Conservation (phyloP, 2,113 vertebrate genomes). For the Bubo blakistoni region DNA sequence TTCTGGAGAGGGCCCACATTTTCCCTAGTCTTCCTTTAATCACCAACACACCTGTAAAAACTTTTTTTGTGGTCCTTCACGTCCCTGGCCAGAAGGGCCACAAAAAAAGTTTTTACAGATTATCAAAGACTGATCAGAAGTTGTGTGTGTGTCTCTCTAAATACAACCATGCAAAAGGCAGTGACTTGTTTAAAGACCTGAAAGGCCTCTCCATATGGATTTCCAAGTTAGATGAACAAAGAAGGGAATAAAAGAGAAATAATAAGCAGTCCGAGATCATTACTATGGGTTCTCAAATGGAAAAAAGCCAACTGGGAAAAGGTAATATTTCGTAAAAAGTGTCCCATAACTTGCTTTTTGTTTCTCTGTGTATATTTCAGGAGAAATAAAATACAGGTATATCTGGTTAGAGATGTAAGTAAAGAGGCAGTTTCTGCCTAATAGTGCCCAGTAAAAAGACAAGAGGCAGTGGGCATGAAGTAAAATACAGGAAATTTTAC, state of each 20-base stretch:
- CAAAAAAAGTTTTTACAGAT: neutral
- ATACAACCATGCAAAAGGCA: neutral
- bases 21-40: no score
- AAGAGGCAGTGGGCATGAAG: rapidly evolving
- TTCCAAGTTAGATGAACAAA: neutral
- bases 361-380: neutral
- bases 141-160: neutral
- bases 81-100: no score
- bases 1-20: no score
- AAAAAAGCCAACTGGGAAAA: neutral
- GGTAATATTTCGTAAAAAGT: neutral
- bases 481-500: neutral
- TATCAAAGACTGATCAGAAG: neutral
- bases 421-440: neutral
- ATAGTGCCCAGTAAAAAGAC: neutral
- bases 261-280: neutral
- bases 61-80: no score
- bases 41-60: no score
- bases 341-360: neutral
- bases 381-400: neutral
- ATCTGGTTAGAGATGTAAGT: neutral
- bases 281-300: neutral
- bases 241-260: neutral
- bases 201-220: neutral
- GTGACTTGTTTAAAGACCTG: neutral